Conservation (phyloP, 2,797 vertebrate genomes). For the Chloroceryle amazona region DNA sequence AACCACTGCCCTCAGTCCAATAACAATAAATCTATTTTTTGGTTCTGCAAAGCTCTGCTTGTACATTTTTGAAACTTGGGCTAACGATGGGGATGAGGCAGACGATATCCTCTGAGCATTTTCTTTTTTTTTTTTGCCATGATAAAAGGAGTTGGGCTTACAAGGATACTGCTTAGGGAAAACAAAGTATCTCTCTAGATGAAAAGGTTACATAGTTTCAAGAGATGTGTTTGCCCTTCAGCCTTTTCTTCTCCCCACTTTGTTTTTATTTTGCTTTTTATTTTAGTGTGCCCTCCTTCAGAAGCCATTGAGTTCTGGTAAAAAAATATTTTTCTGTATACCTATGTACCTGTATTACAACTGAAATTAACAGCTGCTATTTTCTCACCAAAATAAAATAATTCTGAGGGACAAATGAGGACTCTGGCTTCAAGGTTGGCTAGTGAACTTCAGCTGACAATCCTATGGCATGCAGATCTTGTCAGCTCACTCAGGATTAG, state of each 20-base stretch:
- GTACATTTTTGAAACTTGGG: conserved; percentile 35
- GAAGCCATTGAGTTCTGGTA: neutral
- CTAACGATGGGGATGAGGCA: conserved; percentile 32
- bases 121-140: neutral
- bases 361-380: neutral
- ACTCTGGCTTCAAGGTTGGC: neutral
- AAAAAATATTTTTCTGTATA: neutral
- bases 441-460: neutral
- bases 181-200: neutral
- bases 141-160: conserved; percentile 35
- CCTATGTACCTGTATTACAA: neutral
- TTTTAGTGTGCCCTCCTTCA: neutral
- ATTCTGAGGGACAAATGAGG: conserved; percentile 13
- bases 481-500: neutral
- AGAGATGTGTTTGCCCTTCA: neutral
- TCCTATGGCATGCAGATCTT: neutral
- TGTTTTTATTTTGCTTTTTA: neutral
- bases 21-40: conserved; percentile 78
- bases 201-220: neutral
- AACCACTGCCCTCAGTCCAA: conserved; percentile 67
- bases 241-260: neutral
- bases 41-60: conserved; percentile 33
- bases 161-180: conserved; percentile 9
- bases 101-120: neutral
- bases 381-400: neutral